Evolutionary conservation across 1,140 invertebrate species (phyloP), one percentile per base, ranked within the genome.

Genomic region (Drosophila watanabei): DNA sequence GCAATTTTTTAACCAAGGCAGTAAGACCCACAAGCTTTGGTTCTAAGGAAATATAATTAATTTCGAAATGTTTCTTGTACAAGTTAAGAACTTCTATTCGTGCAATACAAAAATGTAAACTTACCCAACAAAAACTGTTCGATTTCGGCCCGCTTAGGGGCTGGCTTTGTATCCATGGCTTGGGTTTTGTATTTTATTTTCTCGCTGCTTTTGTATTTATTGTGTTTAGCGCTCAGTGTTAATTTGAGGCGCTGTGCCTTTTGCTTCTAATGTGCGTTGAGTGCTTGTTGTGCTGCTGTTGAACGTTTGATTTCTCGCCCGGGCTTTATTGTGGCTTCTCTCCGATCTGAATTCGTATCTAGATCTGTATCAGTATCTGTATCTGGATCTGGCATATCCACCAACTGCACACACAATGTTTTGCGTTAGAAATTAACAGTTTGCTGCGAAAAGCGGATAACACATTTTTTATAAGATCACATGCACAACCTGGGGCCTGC

Each of bases 51-150:
- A 3, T 24, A 24, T 20, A 24, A 24, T 24, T 24, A 1, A 24
- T 28, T 48, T 48, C 7, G 1, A 32, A 51, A 6, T 32, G 11
- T 6, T n/a, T 8, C 0, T 5, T 6, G 5, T 32, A 5, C 7
- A 16, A n/a, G 6, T n/a, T 30, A 30, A 54, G 13, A 54, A 11
- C 52, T 37, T 18, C 4, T 61, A n/a, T 35, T 20, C n/a, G 14
- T 28, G 10, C 10, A 16, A n/a, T 5, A 8, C 63, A 30, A 48
- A 71, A 28, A 16, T 41, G 10, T 41, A 66, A 51, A 76, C 88
- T 91, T 88, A 91, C 89, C 89, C 65, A 85, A 70, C 58, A 91
- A 63, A 92, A 91, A 91, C 62, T 91, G 88, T 61, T 80, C 75
- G 52, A 91, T 88, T 82, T 91, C 84, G 56, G 63, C 16, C 54